Conservation (phyloP, 2,888 invertebrate genomes). For the Hanleya hanleyi region DNA sequence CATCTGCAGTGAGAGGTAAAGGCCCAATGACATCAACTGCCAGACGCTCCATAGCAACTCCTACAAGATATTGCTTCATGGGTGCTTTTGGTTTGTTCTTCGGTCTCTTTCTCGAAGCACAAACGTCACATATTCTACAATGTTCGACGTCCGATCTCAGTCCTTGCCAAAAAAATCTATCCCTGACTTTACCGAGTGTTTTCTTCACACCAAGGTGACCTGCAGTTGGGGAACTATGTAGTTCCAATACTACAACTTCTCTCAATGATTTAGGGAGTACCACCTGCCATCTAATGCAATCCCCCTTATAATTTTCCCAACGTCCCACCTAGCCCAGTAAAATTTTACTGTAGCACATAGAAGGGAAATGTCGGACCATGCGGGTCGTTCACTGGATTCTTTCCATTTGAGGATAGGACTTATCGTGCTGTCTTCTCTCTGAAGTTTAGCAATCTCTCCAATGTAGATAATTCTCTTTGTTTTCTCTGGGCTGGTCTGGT, state of each 20-base stretch:
- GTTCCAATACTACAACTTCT: neutral
- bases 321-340: no score
- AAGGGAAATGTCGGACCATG: no score
- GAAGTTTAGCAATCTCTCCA: no score
- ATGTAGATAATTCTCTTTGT: no score
- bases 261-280: conserved; percentile 1
- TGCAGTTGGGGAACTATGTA: conserved; percentile 13
- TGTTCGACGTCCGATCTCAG: conserved; percentile 20
- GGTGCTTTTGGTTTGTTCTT: conserved; percentile 15
- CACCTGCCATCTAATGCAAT: neutral
- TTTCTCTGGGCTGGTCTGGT: no score
- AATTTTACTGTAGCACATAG: no score
- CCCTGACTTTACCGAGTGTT: neutral
- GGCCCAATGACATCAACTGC: conserved; percentile 16
- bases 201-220: conserved; percentile 24
- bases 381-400: no score
- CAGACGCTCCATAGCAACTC: conserved; percentile 23
- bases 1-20: conserved; percentile 12
- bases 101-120: conserved; percentile 20
- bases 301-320: neutral
- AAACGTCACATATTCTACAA: conserved; percentile 25
- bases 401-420: no score
- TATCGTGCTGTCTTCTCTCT: no score
- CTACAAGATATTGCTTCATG: conserved; percentile 25
- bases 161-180: conserved; percentile 14